A percentile compares a stretch with the other conserved stretches of the same genome.
These are phyloP conservation scores for Ophioninae sp. DNA, from an alignment of 2,888 invertebrate species.

Conservation along the genomic window DNA sequence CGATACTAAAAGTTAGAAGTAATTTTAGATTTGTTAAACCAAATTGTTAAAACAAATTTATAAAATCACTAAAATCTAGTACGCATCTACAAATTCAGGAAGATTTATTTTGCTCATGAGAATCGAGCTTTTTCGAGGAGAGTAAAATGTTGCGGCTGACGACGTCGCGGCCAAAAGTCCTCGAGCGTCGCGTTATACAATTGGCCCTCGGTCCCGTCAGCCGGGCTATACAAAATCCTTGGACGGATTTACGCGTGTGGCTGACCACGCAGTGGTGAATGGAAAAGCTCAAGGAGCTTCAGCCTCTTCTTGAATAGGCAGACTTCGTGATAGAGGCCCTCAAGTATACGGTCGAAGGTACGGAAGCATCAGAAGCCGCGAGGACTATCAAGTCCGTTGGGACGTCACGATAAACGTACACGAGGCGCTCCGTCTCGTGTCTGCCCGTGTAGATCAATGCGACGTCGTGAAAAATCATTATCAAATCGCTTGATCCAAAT, in stretches of 20 bases:
- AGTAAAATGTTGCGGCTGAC: conserved; percentile 1
- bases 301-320: conserved; percentile 42
- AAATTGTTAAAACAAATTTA: too few relatives aligned
- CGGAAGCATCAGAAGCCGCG: conserved; percentile 48
- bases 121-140: too few relatives aligned
- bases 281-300: conserved; percentile 39
- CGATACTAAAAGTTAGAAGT: too few relatives aligned
- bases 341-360: conserved; percentile 30
- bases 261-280: conserved; percentile 54
- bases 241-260: conserved; percentile 24
- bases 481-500: too few relatives aligned
- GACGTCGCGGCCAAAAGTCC: too few relatives aligned
- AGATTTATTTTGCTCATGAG: too few relatives aligned
- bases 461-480: background rate
- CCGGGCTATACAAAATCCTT: background rate
- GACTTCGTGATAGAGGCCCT: background rate
- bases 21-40: too few relatives aligned
- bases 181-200: conserved; percentile 32
- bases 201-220: conserved; percentile 3
- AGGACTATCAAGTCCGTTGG: conserved; percentile 35
- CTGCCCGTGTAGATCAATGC: background rate
- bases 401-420: conserved; percentile 1
- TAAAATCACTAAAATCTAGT: too few relatives aligned
- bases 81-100: too few relatives aligned
- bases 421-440: background rate